Conservation (phyloP, 2,888 invertebrate species). For the Leucozona laternaria region DNA sequence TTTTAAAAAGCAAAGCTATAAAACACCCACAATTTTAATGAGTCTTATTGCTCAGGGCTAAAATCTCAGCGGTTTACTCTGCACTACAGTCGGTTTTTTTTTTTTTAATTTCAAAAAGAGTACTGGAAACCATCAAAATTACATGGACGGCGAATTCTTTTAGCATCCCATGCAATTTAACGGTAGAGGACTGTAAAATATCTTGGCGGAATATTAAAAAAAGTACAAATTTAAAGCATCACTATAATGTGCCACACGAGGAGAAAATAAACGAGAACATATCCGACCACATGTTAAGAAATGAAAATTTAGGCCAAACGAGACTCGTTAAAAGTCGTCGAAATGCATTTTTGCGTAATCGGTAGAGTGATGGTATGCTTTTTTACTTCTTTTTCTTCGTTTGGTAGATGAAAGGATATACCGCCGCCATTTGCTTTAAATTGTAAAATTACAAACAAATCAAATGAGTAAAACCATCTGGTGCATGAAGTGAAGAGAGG, state of each 20-base stretch:
- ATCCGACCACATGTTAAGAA: constrained; percentile 21
- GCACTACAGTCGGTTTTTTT: background rate
- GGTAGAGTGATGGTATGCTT: background rate
- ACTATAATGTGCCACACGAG: background rate
- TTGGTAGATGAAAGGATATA: constrained; percentile 30
- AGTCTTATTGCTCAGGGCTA: constrained; percentile 33
- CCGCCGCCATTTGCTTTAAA: constrained; percentile 2
- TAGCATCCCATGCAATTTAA: constrained; percentile 60
- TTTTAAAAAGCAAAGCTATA: constrained; percentile 27
- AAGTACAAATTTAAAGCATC: constrained; percentile 1
- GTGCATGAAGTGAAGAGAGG: background rate
- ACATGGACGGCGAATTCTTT: constrained; percentile 49
- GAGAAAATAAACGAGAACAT: background rate
- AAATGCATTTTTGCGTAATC: constrained; percentile 53
- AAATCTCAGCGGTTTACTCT: constrained; percentile 1
- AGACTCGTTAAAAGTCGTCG: constrained; percentile 36
- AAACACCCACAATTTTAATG: constrained; percentile 63
- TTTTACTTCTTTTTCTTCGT: background rate
- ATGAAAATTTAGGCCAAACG: constrained; percentile 51
- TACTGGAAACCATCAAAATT: constrained; percentile 37
- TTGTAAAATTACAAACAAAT: background rate
- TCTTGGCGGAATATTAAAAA: constrained; percentile 16
- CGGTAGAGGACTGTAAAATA: constrained; percentile 52
- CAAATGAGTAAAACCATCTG: background rate
- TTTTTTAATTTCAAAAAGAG: constrained; percentile 16